Evolutionary conservation across 2,113 vertebrate genomes (phyloP), one percentile per base, ranked within the genome.

Genomic region (Panthera uncia): DNA sequence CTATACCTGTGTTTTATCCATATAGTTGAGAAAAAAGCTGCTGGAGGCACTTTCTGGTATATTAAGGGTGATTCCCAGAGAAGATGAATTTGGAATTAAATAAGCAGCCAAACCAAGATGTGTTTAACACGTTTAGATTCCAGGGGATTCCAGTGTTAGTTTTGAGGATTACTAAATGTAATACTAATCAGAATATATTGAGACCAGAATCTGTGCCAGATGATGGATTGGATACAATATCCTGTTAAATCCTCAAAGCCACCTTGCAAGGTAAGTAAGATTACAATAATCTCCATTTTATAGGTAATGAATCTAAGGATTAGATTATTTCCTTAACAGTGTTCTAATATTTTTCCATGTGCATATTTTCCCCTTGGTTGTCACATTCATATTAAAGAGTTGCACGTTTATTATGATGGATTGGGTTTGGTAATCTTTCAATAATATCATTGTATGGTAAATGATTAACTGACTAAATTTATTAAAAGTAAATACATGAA

Each of bases 241-340:
- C 52, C 10, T 91, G 2, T 66, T 68, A 83, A 96, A 94, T 95
- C 74, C 84, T 83, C 68, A 97, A 95, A 92, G 31, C 38, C 48
- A 83, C 7, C 5, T 19, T 63, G 48, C 48, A 80, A 96, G 48
- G 27, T 57, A 86, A 61, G 55, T 86, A 79, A 95, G 87, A 95
- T 94, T 86, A 95, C 7, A 83, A 50, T 83, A 92, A 96, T 95
- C 41, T 27, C 12, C 31, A 90, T 90, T 78, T 96, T 79, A 97
- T 71, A 96, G 6, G 18, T 94, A 92, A 96, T 92, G 55, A 94
- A 95, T 88, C 63, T 95, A 3, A 97, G 57, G 61, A 38, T 96
- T 95, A 91, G 31, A 92, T 96, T 93, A 96, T 89, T 97, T 96
- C 48, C 86, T 92, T 82, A 79, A 8, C 4, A 80, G 21, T 87